Conservation (phyloP, 2,113 vertebrate species). For the Cephalophus harveyi region DNA sequence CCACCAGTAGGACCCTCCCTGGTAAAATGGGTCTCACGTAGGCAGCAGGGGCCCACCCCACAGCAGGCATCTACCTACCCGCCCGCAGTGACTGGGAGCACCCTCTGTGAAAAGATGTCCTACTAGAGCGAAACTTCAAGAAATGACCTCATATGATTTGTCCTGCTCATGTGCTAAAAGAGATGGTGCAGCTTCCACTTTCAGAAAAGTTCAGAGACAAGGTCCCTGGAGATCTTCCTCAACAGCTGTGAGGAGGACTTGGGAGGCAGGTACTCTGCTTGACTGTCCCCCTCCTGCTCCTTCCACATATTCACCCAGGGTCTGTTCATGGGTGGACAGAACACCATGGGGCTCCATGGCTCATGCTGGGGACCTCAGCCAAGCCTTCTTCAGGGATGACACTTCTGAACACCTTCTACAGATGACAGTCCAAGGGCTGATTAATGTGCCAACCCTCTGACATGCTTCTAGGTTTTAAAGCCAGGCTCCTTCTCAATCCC, state of each 20-base stretch:
- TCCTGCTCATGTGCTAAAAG: background rate
- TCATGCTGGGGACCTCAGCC: background rate
- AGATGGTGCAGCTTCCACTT: background rate
- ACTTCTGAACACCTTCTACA: background rate
- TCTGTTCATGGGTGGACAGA: background rate
- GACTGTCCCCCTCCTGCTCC: background rate
- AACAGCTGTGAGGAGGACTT: background rate
- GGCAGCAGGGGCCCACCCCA: background rate
- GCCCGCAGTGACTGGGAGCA: background rate
- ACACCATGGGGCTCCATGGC: background rate
- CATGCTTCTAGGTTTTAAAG: background rate
- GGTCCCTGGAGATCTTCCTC: background rate
- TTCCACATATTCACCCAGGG: background rate
- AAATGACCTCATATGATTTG: background rate
- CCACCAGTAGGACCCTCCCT: background rate
- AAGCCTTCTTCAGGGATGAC: background rate
- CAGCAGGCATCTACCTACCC: background rate
- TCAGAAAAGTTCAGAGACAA: background rate
- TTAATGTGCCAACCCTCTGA: background rate
- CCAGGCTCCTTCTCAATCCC: background rate
- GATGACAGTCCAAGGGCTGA: background rate
- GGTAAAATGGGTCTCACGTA: background rate
- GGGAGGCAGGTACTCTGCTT: background rate
- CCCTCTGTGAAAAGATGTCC: background rate
- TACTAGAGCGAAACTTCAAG: background rate